Conservation (phyloP, 2,888 invertebrate genomes). For the Callosobruchus maculatus region DNA sequence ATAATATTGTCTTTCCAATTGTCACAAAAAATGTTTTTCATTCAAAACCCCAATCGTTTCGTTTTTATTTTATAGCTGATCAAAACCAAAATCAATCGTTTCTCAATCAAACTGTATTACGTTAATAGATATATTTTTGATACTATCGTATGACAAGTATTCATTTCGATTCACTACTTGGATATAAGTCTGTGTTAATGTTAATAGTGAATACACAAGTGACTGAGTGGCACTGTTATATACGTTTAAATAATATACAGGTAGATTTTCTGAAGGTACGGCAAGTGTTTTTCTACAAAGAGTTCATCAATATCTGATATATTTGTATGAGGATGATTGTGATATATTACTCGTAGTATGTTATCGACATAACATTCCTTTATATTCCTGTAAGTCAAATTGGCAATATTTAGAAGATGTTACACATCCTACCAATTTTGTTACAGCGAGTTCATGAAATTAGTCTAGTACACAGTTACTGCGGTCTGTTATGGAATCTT, state of each 20-base stretch:
- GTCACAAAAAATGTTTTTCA: too few relatives aligned
- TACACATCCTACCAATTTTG: background rate
- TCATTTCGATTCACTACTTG: background rate
- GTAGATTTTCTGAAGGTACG: background rate
- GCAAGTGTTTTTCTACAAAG: background rate
- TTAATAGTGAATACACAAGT: background rate
- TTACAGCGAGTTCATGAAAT: background rate
- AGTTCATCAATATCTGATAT: background rate
- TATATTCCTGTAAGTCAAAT: background rate
- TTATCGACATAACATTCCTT: background rate
- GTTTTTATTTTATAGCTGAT: background rate
- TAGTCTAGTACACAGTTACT: background rate
- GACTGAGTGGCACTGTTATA: background rate
- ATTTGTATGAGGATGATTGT: background rate
- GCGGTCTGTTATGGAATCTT: background rate
- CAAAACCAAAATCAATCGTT: background rate
- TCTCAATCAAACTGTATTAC: conserved; percentile 22
- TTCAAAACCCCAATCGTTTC: background rate
- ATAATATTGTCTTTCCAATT: too few relatives aligned
- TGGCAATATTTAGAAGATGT: background rate
- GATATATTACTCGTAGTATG: background rate
- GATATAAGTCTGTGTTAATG: background rate
- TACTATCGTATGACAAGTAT: conserved; percentile 50
- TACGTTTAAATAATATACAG: background rate
- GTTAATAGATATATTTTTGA: conserved; percentile 56